These are phyloP conservation scores for Lamellibrachia columna DNA, from an alignment of 2,888 invertebrate genomes.

Conservation along the genomic window DNA sequence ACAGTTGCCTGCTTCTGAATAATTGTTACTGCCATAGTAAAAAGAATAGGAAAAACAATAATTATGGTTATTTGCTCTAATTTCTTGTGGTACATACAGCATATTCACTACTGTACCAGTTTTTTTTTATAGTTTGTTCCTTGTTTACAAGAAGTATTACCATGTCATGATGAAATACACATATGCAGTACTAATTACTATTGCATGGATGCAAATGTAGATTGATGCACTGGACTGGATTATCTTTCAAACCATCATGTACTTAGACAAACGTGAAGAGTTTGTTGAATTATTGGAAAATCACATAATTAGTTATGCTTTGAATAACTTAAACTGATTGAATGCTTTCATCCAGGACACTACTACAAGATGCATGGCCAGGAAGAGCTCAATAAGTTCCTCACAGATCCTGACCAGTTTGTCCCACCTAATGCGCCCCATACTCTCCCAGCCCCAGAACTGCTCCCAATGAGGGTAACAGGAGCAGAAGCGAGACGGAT, in stretches of 20 bases:
- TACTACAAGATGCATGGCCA: slow-evolving; percentile 64
- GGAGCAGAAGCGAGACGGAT: slow-evolving; percentile 49
- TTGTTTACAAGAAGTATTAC: no score
- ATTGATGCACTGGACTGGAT: background rate
- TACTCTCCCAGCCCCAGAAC: slow-evolving; percentile 56
- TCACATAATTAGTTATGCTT: background rate
- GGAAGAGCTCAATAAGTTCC: slow-evolving; percentile 57
- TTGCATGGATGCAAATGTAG: background rate
- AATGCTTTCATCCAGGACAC: slow-evolving; percentile 51
- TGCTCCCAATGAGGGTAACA: slow-evolving; percentile 52
- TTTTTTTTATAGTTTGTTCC: no score
- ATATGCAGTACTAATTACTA: no score
- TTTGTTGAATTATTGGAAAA: background rate
- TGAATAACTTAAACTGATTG: background rate
- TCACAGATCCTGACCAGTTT: slow-evolving; percentile 59
- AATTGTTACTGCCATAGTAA: background rate
- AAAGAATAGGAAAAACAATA: background rate
- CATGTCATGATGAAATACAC: no score
- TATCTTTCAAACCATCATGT: background rate
- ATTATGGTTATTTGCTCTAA: no score
- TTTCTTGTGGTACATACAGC: no score
- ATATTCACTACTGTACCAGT: no score
- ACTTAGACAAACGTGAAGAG: background rate
- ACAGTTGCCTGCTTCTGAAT: no score
- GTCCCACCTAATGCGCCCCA: slow-evolving; percentile 59